Percentiles rank a stretch among this genome's conserved stretches.
These are phyloP conservation scores for Brachyhypopomus gauderio DNA, from an alignment of 2,113 vertebrate species.

Conservation along the genomic window DNA sequence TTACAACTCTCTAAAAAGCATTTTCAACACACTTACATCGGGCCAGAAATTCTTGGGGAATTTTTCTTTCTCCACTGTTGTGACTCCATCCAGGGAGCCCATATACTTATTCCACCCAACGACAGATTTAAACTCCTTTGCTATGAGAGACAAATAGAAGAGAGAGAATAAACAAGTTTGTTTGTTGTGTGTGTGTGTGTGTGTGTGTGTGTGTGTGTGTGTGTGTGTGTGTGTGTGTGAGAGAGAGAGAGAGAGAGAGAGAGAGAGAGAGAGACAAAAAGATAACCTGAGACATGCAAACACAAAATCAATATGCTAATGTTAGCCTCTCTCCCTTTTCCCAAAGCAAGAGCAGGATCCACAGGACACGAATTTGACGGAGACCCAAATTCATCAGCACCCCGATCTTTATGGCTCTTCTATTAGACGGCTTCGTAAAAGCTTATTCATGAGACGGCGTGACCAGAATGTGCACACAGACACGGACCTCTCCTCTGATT, in stretches of 20 bases:
- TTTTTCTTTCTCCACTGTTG: slow-evolving; percentile 78
- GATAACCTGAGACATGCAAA: slow-evolving; percentile 71
- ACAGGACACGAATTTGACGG: slow-evolving; percentile 74
- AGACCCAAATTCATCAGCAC: slow-evolving; percentile 65
- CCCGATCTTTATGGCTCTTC: slow-evolving; percentile 77
- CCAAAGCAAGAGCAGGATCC: slow-evolving; percentile 70
- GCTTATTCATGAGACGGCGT: slow-evolving; percentile 74
- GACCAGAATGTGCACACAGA: slow-evolving; percentile 68
- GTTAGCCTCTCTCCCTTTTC: slow-evolving; percentile 71
- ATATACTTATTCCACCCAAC: slow-evolving; percentile 67
- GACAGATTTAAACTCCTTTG: slow-evolving; percentile 73
- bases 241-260: slow-evolving; percentile 49
- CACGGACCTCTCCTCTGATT: background rate
- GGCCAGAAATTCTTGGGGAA: slow-evolving; percentile 79
- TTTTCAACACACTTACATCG: slow-evolving; percentile 70
- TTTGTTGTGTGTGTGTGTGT: slow-evolving; percentile 16
- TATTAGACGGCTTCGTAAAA: slow-evolving; percentile 72
- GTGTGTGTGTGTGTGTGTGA: slow-evolving; percentile 26
- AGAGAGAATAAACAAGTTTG: slow-evolving; percentile 16
- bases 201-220: background rate
- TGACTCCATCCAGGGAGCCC: slow-evolving; percentile 68
- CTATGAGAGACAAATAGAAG: slow-evolving; percentile 56
- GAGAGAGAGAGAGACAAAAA: slow-evolving; percentile 39
- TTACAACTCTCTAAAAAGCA: too few species aligned
- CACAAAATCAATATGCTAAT: slow-evolving; percentile 79